phyloP scores from a whole-genome alignment of 2,888 invertebrate species.

The Aspidiotus destructor region DNA sequence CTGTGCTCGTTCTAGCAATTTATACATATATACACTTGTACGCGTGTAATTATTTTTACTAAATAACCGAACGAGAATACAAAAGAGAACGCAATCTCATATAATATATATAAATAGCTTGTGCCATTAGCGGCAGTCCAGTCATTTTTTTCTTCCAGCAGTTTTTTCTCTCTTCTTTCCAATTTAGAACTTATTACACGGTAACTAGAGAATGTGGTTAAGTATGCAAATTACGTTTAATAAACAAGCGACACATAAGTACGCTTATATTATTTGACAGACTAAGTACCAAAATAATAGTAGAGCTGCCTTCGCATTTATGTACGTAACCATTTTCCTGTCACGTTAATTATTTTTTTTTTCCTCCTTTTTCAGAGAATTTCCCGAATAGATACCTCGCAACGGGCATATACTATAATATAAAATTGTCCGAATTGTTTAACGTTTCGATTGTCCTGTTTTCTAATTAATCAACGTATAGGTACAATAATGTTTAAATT shows the following conservation, averaged over 20 bases:
- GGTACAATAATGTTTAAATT: too few relatives aligned
- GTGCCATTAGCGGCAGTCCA: too few relatives aligned
- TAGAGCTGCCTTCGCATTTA: conserved; percentile 1
- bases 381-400: neutral
- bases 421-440: neutral
- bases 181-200: conserved; percentile 4
- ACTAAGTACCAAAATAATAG: neutral
- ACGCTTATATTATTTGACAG: conserved; percentile 2
- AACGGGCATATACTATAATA: neutral
- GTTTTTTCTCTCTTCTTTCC: neutral
- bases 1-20: too few relatives aligned
- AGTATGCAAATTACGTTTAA: conserved; percentile 1
- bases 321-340: conserved; percentile 4
- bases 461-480: too few relatives aligned
- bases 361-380: conserved; percentile 1
- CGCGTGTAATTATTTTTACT: neutral
- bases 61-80: neutral
- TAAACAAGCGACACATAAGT: conserved; percentile 4
- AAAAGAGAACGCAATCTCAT: neutral
- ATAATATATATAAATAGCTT: neutral
- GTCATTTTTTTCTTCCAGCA: neutral
- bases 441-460: neutral
- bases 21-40: neutral
- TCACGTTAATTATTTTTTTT: conserved; percentile 2
- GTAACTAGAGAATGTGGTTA: conserved; percentile 4